phyloP scores from a whole-genome alignment of 2,888 invertebrate species.

The Pycnomerus fuliginosus region DNA sequence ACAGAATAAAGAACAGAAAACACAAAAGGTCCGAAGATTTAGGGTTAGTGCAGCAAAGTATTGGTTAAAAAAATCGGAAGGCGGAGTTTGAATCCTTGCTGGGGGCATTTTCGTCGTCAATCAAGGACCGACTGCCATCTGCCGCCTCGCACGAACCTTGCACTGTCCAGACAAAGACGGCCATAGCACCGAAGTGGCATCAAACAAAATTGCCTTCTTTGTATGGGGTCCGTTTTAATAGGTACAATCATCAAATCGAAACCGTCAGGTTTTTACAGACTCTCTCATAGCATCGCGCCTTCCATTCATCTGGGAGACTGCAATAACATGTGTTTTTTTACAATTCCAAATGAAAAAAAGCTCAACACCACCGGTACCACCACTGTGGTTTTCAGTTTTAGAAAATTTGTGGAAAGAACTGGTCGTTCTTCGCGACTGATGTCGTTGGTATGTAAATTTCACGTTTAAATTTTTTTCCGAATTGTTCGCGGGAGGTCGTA shows the following conservation, averaged over 20 bases:
- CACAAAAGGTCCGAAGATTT: conserved; percentile 27
- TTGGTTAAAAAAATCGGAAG: conserved; percentile 33
- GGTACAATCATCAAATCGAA: conserved; percentile 43
- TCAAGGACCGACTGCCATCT: conserved; percentile 36
- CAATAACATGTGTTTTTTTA: conserved; percentile 51
- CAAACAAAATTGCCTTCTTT: conserved; percentile 41
- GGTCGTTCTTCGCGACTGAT: conserved; percentile 18
- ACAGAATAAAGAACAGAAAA: too few species aligned
- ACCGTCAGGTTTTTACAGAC: conserved; percentile 26
- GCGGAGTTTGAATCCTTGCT: conserved; percentile 44
- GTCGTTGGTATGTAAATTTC: conserved; percentile 11
- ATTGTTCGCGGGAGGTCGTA: conserved; percentile 18
- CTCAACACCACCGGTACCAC: conserved; percentile 52
- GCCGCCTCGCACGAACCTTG: conserved; percentile 5
- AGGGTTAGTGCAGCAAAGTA: conserved; percentile 30
- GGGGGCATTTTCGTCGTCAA: conserved; percentile 44
- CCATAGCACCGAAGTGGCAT: conserved; percentile 6
- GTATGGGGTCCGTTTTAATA: conserved; percentile 54
- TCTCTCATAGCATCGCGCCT: conserved; percentile 15
- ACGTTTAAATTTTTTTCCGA: conserved; percentile 6
- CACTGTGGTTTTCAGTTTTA: conserved; percentile 47
- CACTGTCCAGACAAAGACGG: conserved; percentile 7
- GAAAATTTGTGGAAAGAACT: conserved; percentile 37
- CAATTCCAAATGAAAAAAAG: conserved; percentile 49
- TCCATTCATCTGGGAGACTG: conserved; percentile 36